phyloP scores from a whole-genome alignment of 2,888 invertebrate species.

The Punctoribates punctum region DNA sequence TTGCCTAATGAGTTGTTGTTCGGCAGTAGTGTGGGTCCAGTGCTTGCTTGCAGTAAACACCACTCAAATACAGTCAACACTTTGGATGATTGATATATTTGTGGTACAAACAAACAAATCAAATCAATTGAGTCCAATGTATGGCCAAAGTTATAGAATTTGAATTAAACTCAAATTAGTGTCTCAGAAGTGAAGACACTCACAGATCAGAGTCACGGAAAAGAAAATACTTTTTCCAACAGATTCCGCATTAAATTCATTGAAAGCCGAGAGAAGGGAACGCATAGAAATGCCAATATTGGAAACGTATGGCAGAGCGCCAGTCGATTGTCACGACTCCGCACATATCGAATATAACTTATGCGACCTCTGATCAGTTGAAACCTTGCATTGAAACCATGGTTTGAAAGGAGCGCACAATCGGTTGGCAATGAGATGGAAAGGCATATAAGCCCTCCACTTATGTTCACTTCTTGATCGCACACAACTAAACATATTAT shows the following conservation, averaged over 20 bases:
- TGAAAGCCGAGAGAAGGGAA: background rate
- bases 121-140: background rate
- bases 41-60: constrained; percentile 29
- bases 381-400: background rate
- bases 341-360: background rate
- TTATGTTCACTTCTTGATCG: background rate
- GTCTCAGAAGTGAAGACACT: background rate
- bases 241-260: background rate
- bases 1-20: constrained; percentile 10
- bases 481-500: background rate
- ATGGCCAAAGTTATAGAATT: background rate
- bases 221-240: background rate
- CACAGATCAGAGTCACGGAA: background rate
- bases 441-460: background rate
- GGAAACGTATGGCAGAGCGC: background rate
- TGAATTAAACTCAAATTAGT: background rate
- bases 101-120: background rate
- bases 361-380: background rate
- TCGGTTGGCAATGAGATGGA: background rate
- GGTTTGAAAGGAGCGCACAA: background rate
- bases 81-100: constrained; percentile 14
- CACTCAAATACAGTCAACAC: constrained; percentile 25
- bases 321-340: constrained; percentile 11
- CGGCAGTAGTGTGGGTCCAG: constrained; percentile 11
- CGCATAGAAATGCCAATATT: background rate